Base-by-base conservation (phyloP, 2,113 vertebrate genomes). In the Mus pahari region DNA sequence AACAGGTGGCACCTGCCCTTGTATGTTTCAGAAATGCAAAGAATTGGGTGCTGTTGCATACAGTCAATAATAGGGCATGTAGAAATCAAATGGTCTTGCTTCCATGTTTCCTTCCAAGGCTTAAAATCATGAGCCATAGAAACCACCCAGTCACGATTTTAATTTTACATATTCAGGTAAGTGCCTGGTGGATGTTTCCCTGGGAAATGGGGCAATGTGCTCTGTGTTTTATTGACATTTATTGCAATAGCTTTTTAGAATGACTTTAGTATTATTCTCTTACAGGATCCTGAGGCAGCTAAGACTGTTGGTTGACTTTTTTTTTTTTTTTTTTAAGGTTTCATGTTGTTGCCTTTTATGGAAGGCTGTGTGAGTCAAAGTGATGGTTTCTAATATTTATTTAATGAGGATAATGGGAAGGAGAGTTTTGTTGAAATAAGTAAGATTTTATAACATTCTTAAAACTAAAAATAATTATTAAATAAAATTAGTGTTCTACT, bases 61-160 rank as follows among this genome's bases (percentile, higher is more conserved):
- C 84, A 95, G 39, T 90, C 79, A 75, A 53, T 33, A 92, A 78
- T 31, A 96, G n/a, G 48, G n/a, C n/a, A 60, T n/a, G 13, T 26
- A 75, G 83, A 94, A 96, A 93, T 64, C 82, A 95, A 95, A 79
- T 58, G 16, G 14, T n/a, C 96, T 95, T 95, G 60, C 50, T 39
- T 71, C 45, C 45, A 81, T 28, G 45, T 79, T 91, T 50, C 20
- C 50, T 74, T 87, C n/a, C 14, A 79, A 42, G 55, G 1, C 19
- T 89, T 96, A 92, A 66, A 66, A 92, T 33, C 42, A 88, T 13
- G 26, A 95, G 71, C 39, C 36, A 55, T 79, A 58, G 92, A 87
- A 71, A 97, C 20, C 31, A 89, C 36, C 16, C 71, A 48, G 50
- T 91, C 75, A 60, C 31, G 90, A 60, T 91, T 89, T 94, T 88